Conservation (phyloP, 2,113 vertebrate genomes). For the Typhlomys cinereus region DNA sequence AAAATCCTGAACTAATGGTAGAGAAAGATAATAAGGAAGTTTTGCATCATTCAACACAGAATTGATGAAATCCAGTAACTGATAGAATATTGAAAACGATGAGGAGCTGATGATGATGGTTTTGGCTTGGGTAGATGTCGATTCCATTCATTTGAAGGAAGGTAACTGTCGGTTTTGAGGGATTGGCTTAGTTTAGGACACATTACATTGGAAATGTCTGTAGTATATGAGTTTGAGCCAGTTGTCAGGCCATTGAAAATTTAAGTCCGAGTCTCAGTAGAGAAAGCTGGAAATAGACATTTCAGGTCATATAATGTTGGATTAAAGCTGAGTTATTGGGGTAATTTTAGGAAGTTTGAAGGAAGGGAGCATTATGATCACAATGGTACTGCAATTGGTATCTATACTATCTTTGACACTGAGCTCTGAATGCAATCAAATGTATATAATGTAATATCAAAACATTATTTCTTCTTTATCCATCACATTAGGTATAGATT, state of each 20-base stretch:
- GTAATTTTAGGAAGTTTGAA: neutral
- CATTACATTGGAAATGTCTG: neutral
- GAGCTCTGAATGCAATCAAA: neutral
- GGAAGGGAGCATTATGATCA: neutral
- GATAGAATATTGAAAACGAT: neutral
- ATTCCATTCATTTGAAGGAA: neutral
- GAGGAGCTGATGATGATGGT: neutral
- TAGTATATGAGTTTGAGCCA: neutral
- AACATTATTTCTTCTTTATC: neutral
- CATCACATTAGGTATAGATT: neutral
- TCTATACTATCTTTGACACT: neutral
- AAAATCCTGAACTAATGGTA: neutral
- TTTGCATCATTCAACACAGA: neutral
- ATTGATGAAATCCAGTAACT: neutral
- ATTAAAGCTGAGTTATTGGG: neutral
- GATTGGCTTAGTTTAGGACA: neutral
- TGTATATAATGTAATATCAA: neutral
- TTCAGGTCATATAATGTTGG: neutral
- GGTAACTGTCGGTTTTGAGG: neutral
- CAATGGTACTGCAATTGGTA: neutral
- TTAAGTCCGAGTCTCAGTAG: neutral
- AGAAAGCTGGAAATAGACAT: neutral
- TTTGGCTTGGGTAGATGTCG: neutral
- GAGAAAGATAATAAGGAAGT: neutral
- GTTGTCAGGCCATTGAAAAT: neutral